A percentile compares a stretch with the other conserved stretches of the same genome.
Conservation (phyloP, 2,797 vertebrate genomes). For the Discoglossus pictus region DNA sequence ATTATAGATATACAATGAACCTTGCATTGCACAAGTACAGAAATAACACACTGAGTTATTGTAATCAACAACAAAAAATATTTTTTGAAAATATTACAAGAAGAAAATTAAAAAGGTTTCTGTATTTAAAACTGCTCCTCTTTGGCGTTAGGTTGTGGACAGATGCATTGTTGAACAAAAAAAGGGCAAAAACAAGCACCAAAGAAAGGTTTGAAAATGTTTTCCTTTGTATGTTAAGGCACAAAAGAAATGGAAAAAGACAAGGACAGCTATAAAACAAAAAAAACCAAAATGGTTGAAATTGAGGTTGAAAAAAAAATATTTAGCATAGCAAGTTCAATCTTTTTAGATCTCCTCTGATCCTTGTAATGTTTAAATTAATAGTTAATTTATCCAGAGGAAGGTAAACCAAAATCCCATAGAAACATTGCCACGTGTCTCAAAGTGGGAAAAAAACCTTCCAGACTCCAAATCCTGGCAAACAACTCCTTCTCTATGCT, state of each 20-base stretch:
- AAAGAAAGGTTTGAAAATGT: neutral
- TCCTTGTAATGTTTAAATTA: no score
- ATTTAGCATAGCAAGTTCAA: no score
- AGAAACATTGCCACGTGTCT: no score
- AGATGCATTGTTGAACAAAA: neutral
- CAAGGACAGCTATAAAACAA: neutral
- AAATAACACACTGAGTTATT: constrained; percentile 8
- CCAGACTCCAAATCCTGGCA: no score
- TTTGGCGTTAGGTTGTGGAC: constrained; percentile 31
- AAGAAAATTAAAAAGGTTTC: constrained; percentile 23
- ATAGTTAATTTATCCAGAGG: no score
- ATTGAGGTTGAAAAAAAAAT: no score
- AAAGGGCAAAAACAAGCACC: neutral
- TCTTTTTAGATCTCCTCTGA: no score
- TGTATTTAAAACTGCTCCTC: constrained; percentile 21
- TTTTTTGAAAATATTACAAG: neutral
- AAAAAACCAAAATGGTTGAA: no score
- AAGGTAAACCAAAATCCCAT: no score
- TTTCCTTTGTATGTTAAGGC: constrained; percentile 30
- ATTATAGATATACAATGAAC: constrained; percentile 4
- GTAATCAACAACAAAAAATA: constrained; percentile 8
- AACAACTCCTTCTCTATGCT: no score
- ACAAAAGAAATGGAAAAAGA: constrained; percentile 25
- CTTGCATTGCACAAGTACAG: constrained; percentile 21
- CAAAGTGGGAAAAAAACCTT: no score